A percentile compares a stretch with the other conserved stretches of the same genome.
These are phyloP conservation scores for Dallia pectoralis DNA, from an alignment of 2,797 vertebrate species.

Conservation along the genomic window DNA sequence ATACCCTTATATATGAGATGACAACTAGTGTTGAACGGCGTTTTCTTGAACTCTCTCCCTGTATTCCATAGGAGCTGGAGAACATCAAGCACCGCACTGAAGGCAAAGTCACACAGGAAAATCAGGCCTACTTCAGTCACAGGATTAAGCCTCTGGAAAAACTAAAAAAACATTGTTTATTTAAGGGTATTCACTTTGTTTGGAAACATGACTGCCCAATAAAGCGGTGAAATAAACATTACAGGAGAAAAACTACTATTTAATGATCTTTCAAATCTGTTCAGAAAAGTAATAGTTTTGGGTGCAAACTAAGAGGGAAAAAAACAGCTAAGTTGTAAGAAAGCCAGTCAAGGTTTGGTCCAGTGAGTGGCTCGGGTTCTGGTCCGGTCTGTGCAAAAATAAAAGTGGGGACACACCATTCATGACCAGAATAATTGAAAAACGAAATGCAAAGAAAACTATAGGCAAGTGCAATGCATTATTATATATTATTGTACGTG, in stretches of 20 bases:
- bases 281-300: not conserved
- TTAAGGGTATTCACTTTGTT: conserved; percentile 34
- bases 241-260: conserved; percentile 15
- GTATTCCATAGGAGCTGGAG: not conserved
- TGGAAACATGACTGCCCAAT: conserved; percentile 35
- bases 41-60: not conserved
- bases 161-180: conserved; percentile 41
- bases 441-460: no score
- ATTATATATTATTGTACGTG: no score
- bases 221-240: conserved; percentile 27
- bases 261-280: not conserved
- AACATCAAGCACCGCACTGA: not conserved
- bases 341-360: no score
- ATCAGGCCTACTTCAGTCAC: conserved; percentile 21
- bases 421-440: no score
- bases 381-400: no score
- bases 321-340: not conserved
- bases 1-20: conserved; percentile 3
- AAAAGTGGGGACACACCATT: no score
- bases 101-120: conserved; percentile 1
- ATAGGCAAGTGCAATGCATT: no score
- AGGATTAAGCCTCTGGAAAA: conserved; percentile 30
- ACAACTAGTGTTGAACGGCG: conserved; percentile 3
- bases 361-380: no score
- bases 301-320: not conserved